Conservation (phyloP, 1,140 invertebrate species). For the Mercenaria mercenaria region DNA sequence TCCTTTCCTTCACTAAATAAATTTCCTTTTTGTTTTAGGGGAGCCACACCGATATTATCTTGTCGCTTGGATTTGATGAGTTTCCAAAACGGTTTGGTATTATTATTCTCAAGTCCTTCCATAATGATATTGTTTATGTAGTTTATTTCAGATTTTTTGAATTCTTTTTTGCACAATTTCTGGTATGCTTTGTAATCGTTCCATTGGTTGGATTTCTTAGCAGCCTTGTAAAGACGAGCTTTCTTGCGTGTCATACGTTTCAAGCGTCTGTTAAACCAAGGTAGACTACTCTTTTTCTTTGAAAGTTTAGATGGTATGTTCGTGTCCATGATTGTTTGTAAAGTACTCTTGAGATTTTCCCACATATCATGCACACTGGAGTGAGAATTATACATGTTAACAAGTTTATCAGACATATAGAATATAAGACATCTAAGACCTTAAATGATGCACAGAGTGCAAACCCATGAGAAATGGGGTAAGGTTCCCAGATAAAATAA, state of each 20-base stretch:
- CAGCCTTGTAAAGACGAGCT: not conserved
- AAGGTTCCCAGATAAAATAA: no score
- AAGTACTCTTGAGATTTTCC: not conserved
- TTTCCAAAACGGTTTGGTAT: constrained; percentile 72
- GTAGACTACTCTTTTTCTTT: not conserved
- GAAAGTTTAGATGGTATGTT: constrained; percentile 10
- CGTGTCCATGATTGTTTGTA: not conserved
- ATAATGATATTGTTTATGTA: constrained; percentile 65
- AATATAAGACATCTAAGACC: no score
- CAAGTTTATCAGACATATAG: no score
- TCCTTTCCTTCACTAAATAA: constrained; percentile 55
- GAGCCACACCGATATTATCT: constrained; percentile 65
- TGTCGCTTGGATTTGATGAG: constrained; percentile 68
- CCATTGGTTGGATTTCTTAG: not conserved
- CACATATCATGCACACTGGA: not conserved
- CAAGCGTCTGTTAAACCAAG: not conserved
- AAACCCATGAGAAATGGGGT: no score
- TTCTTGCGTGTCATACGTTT: not conserved
- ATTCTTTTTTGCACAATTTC: constrained; percentile 58
- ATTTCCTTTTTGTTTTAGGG: constrained; percentile 55
- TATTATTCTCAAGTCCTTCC: constrained; percentile 66
- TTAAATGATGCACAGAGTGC: no score
- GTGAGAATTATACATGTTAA: no score
- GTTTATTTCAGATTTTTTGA: constrained; percentile 63
- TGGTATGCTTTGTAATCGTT: constrained; percentile 31